Evolutionary conservation across 2,888 invertebrate genomes (phyloP).

Genomic region (Elegia similella): DNA sequence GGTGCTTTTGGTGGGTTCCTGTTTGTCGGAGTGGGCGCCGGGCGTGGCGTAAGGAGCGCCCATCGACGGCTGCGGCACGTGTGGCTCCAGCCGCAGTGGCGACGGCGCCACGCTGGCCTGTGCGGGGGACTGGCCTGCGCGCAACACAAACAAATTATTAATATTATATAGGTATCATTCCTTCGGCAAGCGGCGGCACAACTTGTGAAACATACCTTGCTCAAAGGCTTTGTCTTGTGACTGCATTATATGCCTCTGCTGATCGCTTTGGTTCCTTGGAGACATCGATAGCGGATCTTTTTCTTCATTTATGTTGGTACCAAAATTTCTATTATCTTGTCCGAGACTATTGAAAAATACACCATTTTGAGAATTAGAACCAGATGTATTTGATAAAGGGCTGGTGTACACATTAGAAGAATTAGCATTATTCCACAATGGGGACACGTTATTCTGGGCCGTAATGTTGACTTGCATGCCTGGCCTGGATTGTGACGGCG

Average conservation of each 20-base stretch:
- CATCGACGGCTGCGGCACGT: constrained; percentile 76
- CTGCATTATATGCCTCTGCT: constrained; percentile 58
- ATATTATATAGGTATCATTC: constrained; percentile 1
- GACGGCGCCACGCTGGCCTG: constrained; percentile 84
- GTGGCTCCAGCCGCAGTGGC: constrained; percentile 74
- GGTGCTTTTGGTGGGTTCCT: constrained; percentile 54
- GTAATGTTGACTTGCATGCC: constrained; percentile 69
- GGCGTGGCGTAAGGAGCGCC: constrained; percentile 64
- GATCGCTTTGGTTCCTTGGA: constrained; percentile 61
- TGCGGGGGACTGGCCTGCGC: constrained; percentile 81
- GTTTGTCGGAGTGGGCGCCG: constrained; percentile 52
- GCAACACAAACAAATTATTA: neutral
- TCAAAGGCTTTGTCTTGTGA: constrained; percentile 67
- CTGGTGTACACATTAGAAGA: constrained; percentile 65
- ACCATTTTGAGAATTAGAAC: constrained; percentile 71
- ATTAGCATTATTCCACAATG: constrained; percentile 70
- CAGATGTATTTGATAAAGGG: constrained; percentile 58
- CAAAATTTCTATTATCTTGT: constrained; percentile 65
- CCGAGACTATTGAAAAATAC: constrained; percentile 71
- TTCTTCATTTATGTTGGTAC: constrained; percentile 63
- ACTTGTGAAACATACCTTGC: constrained; percentile 50
- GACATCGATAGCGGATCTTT: constrained; percentile 76
- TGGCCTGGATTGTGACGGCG: constrained; percentile 78
- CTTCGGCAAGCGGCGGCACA: neutral
- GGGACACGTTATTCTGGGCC: constrained; percentile 72